Conservation (phyloP, 2,888 invertebrate genomes). For the Mesodorylaimus sp. region DNA sequence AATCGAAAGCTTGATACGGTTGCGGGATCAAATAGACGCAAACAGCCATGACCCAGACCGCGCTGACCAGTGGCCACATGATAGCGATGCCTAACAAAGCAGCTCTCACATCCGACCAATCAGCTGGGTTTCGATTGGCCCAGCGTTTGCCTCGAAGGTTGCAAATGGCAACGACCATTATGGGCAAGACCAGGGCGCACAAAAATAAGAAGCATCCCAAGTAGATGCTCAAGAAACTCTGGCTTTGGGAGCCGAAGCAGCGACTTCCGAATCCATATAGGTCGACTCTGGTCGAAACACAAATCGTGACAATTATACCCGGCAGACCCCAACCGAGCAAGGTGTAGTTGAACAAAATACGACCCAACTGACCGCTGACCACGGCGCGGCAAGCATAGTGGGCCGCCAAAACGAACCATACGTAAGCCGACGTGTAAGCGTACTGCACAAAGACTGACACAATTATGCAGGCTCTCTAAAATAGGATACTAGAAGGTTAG, state of each 20-base stretch:
- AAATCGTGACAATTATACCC: neutral
- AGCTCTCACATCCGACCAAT: neutral
- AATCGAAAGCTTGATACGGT: neutral
- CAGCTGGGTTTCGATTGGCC: neutral
- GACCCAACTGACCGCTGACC: conserved; percentile 4
- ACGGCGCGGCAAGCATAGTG: conserved; percentile 9
- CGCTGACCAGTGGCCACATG: conserved; percentile 3
- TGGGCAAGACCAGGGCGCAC: neutral
- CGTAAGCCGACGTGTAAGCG: conserved; percentile 11
- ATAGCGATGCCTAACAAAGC: neutral
- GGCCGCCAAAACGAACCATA: conserved; percentile 3
- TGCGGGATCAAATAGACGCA: conserved; percentile 7
- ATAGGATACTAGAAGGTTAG: too few relatives aligned
- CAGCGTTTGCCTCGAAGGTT: conserved; percentile 1
- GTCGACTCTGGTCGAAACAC: neutral
- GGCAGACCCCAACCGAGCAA: conserved; percentile 8
- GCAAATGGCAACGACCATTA: conserved; percentile 1
- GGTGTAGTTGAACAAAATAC: conserved; percentile 4
- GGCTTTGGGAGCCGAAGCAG: conserved; percentile 6
- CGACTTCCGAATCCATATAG: conserved; percentile 8
- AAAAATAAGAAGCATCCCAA: conserved; percentile 2
- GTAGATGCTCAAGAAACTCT: conserved; percentile 7
- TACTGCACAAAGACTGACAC: conserved; percentile 14
- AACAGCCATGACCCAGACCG: conserved; percentile 7
- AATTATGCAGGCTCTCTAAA: conserved; percentile 11